Base-by-base conservation (phyloP, 2,797 vertebrate species). In the Anabacerthia variegaticeps region DNA sequence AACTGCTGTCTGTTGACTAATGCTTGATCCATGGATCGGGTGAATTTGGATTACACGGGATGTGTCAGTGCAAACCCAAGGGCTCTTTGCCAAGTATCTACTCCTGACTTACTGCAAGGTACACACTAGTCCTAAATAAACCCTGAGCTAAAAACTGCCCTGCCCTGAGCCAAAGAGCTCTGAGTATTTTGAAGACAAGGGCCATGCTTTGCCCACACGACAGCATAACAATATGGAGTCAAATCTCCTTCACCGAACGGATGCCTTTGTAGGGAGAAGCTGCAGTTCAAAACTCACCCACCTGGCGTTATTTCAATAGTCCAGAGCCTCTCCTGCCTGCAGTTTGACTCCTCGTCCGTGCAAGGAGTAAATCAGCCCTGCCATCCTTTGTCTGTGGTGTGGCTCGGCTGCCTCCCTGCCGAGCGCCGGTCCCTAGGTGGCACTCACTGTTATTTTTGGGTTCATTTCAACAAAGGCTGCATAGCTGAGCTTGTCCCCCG, bases 381-480 rank as follows among this genome's bases (percentile, higher is more conserved):
- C 58, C 37, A 30, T 61, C 68, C 71, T 85, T 85, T 85, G 73
- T 88, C 73, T 61, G 49, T 73, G 65, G 78, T 15, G 4, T 4
- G 32, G 88, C 89, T 94, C 80, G n/a, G 79, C 92, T 77, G 84
- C 74, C 52, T 89, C 89, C 65, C 12, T n/a, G 80, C 71, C 30
- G 34, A 27, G 69, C 5, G 5, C 85, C 17, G 39, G 55, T 93
- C 92, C 79, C 83, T 90, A 78, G 85, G 90, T 94, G 93, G 90
- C 92, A 89, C 77, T 95, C 16, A 78, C 43, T 88, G 88, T 68
- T 93, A 20, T 80, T 80, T 94, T 91, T 80, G 87, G 84, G 89
- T 85, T 78, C n/a, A 8, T 91, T 88, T 93, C 75, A 89, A 66
- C 68, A 65, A 80, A 89, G 75, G 46, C 91, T 91, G 72, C 78